Evolutionary conservation across 2,888 invertebrate species (phyloP), one percentile per base, ranked within the genome.

Genomic region (Hedychridium roseum): DNA sequence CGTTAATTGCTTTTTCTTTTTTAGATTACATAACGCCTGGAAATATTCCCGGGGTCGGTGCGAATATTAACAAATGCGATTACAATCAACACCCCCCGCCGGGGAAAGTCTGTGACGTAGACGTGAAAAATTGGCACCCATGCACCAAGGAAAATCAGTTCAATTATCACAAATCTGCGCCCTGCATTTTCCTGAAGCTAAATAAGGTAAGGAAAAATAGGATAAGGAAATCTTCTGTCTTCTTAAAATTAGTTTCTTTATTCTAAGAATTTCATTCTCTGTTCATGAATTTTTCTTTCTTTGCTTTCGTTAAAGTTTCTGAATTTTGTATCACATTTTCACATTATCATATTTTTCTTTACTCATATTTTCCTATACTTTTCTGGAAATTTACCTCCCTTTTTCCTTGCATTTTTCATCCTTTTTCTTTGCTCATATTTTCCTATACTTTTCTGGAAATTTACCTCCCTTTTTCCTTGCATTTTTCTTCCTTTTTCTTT

Each of bases 141-240:
- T 97, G 97, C 79, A 89, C 88, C 7, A 87, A 88, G 63, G 91
- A 91, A 58, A 90, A 94, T 71, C 84, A 88, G 66, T 99, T 90
- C 79, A 95, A 93, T 50, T 98, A 93, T 80, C 90, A 92, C 76
- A 89, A 89, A 73, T 95, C 94, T 30, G 88, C 90, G 14, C 98
- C 98, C 0, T 99, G 99, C 80, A 85, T 98, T 56, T 90, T 97
- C 75, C 83, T 99, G 45, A 98, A 98, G 78, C 82, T 99, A 28
- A 99, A 99, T 82, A 94, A 92, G 81, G 86, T 87, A 63, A 44
- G n/a, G n/a, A n/a, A n/a, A n/a, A n/a, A n/a, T n/a, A n/a, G n/a
- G n/a, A n/a, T n/a, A n/a, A n/a, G n/a, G n/a, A n/a, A n/a, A n/a
- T n/a, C n/a, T n/a, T n/a, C n/a, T n/a, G n/a, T n/a, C n/a, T n/a